phyloP scores from a whole-genome alignment of 2,113 vertebrate genomes.

The Ictalurus furcatus region DNA sequence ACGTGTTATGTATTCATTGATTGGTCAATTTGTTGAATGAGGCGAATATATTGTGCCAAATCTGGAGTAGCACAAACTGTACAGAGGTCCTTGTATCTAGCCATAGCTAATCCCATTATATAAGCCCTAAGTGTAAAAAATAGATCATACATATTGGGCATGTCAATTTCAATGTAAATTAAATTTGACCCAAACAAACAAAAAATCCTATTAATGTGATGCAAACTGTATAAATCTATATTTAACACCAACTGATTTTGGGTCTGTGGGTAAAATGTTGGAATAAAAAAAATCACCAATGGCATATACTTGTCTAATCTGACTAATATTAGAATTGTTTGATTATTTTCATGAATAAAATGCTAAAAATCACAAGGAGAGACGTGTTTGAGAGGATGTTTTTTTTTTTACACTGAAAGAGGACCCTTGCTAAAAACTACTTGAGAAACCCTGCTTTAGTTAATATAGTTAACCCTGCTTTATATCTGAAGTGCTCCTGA shows the following conservation, averaged over 20 bases:
- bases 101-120: background rate
- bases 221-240: background rate
- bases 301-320: background rate
- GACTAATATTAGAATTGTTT: background rate
- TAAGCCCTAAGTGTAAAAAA: background rate
- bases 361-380: background rate
- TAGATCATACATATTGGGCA: background rate
- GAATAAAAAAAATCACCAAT: background rate
- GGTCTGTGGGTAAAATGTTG: background rate
- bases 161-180: background rate
- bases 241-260: background rate
- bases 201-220: background rate
- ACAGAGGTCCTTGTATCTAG: too few relatives aligned
- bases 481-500: background rate
- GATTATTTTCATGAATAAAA: background rate
- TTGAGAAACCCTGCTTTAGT: constrained; percentile 9
- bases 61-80: background rate
- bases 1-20: background rate
- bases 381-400: background rate
- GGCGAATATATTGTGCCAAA: background rate
- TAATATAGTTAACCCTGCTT: background rate
- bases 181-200: background rate
- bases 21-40: background rate
- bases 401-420: background rate
- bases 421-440: constrained; percentile 43